Evolutionary conservation across 2,797 vertebrate species (phyloP).

Genomic region (Anguilla obscura): DNA sequence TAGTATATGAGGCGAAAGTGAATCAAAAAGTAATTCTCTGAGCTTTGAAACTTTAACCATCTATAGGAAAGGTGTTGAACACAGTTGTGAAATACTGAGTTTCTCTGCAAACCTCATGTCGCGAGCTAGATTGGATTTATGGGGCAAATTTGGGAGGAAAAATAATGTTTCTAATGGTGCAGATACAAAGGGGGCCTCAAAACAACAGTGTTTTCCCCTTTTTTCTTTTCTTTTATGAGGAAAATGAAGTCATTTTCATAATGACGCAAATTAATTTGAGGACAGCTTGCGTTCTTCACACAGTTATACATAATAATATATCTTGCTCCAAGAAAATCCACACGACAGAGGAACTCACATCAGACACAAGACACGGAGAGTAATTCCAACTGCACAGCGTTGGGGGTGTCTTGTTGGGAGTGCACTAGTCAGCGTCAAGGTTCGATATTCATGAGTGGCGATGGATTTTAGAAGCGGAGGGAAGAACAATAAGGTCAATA

Average conservation of each 20-base stretch:
- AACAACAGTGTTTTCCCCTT: not conserved
- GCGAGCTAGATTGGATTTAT: not conserved
- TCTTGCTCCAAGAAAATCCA: not conserved
- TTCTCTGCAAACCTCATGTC: not conserved
- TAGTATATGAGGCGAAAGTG: not conserved
- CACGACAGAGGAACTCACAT: not conserved
- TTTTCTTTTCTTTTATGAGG: not conserved
- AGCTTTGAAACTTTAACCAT: not conserved
- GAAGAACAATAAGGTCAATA: not conserved
- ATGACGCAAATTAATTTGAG: not conserved
- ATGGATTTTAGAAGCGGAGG: conserved; percentile 13
- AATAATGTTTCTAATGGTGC: not conserved
- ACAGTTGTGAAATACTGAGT: not conserved
- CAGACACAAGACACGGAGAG: not conserved
- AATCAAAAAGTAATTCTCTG: not conserved
- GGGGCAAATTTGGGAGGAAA: not conserved
- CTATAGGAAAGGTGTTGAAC: not conserved
- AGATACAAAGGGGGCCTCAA: not conserved
- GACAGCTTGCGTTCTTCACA: not conserved
- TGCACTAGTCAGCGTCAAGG: not conserved
- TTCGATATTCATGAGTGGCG: not conserved
- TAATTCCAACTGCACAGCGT: not conserved
- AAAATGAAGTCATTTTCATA: not conserved
- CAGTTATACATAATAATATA: not conserved
- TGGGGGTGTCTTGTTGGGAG: not conserved